A percentile compares a stretch with the other conserved stretches of the same genome.
These are phyloP conservation scores for Anguilla marmorata DNA, from an alignment of 2,797 vertebrate genomes.

Conservation along the genomic window DNA sequence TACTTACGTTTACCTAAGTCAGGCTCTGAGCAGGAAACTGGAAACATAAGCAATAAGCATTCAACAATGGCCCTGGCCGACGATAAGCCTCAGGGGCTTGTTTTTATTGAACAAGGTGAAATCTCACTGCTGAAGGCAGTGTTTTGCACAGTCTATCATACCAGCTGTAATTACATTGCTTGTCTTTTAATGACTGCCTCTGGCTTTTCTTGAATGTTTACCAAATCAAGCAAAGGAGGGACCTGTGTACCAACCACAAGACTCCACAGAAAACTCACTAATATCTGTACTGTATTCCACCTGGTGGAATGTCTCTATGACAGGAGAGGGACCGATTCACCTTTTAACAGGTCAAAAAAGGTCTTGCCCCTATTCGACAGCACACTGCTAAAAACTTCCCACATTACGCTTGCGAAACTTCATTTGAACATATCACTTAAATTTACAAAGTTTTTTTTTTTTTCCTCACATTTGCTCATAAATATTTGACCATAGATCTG, in stretches of 20 bases:
- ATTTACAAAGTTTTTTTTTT: too few species aligned
- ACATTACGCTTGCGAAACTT: neutral
- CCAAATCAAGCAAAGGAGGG: neutral
- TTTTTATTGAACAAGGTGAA: neutral
- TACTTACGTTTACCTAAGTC: neutral
- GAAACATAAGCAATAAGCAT: neutral
- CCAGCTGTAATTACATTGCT: conserved; percentile 1
- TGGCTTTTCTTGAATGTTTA: neutral
- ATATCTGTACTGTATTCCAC: neutral
- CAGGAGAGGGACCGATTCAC: neutral
- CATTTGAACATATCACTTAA: too few species aligned
- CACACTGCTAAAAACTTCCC: neutral
- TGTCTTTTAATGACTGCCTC: conserved; percentile 16
- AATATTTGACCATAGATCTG: too few species aligned
- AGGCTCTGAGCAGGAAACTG: neutral
- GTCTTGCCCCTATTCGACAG: neutral
- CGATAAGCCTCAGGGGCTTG: neutral
- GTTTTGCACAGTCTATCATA: neutral
- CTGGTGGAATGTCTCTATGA: neutral
- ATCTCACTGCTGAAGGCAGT: neutral
- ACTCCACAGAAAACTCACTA: neutral
- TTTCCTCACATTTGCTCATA: too few species aligned
- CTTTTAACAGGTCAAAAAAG: neutral
- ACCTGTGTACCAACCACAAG: neutral
- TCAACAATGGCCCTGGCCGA: neutral